Evolutionary conservation across 1,140 invertebrate species (phyloP), one percentile per base, ranked within the genome.

Genomic region (Drosophila tristis): DNA sequence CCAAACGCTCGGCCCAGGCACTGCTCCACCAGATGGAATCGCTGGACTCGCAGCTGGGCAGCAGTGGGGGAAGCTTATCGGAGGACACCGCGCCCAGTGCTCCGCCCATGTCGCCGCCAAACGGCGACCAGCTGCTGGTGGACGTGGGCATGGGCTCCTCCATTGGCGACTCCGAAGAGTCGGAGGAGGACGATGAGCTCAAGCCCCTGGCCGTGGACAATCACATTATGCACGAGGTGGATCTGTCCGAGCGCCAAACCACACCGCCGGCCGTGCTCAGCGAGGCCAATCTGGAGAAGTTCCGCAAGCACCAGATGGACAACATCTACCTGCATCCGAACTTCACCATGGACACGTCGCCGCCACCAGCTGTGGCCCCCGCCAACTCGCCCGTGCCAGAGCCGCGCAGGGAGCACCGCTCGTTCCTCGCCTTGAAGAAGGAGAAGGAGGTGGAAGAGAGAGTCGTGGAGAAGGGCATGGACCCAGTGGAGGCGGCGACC

Each of bases 161-260:
- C 2, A 91, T 91, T 5, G 90, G 89, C 0, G 90, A 90, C 13
- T 91, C 90, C 0, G 90, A 91, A 26, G 90, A 91, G 23, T 91
- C 91, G 0, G 91, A 92, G 55, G 91, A 91, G 39, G 91, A 91
- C 23, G 91, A 92, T 51, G 91, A 92, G 20, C 68, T 92, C 0
- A 92, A 92, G 47, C 91, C 91, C 2, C 60, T 92, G 49, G 90
- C 91, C 5, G 80, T 91, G 42, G 91, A 92, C 58, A 92, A 92
- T 75, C 91, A 92, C 51, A 90, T 91, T 0, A 78, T 91, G 51
- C 48, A 63, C 15, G 89, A 90, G 5, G 60, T 76, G 42, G 80
- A 81, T 5, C 45, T 67, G 8, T 29, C 5, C 6, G 62, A 89
- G 23, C 39, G 53, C 0, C 82, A 73, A 47, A n/a, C 3, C 1